Evolutionary conservation across 2,113 vertebrate genomes (phyloP).

Genomic region (Callionymus lyra): DNA sequence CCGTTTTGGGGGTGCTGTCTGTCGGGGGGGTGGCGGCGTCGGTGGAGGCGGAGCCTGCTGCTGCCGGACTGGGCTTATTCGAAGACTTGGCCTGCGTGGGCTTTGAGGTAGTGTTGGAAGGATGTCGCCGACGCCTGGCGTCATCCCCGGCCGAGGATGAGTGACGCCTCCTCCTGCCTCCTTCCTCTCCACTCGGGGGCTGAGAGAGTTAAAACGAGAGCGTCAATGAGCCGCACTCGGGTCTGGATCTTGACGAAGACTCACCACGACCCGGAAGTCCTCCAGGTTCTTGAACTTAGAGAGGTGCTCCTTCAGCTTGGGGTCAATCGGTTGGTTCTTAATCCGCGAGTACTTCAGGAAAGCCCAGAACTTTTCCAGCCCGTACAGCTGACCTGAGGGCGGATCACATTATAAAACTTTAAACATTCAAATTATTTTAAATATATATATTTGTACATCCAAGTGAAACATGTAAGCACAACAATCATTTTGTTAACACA

Average conservation of each 20-base stretch:
- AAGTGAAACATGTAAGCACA: too few species aligned
- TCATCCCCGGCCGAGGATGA: conserved; percentile 70
- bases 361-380: conserved; percentile 98
- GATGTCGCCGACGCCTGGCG: conserved; percentile 57
- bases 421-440: too few species aligned
- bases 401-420: neutral
- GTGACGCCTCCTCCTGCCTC: conserved; percentile 67
- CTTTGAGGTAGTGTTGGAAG: conserved; percentile 59
- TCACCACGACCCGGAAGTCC: conserved; percentile 92
- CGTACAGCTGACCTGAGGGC: conserved; percentile 84
- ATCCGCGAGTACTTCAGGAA: conserved; percentile 87
- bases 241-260: neutral
- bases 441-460: too few species aligned
- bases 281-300: conserved; percentile 86
- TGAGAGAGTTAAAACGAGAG: conserved; percentile 33
- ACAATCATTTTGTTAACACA: too few species aligned
- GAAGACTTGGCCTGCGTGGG: conserved; percentile 40
- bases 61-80: neutral
- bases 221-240: neutral
- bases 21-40: conserved; percentile 27
- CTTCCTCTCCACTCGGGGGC: conserved; percentile 82
- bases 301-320: conserved; percentile 83
- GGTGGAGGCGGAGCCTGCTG: neutral
- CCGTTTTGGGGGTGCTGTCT: conserved; percentile 40
- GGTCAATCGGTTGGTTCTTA: conserved; percentile 76